These are phyloP conservation scores for Lytechinus pictus DNA, from an alignment of 35 echinoderm and acorn worm genomes.

Conservation along the genomic window DNA sequence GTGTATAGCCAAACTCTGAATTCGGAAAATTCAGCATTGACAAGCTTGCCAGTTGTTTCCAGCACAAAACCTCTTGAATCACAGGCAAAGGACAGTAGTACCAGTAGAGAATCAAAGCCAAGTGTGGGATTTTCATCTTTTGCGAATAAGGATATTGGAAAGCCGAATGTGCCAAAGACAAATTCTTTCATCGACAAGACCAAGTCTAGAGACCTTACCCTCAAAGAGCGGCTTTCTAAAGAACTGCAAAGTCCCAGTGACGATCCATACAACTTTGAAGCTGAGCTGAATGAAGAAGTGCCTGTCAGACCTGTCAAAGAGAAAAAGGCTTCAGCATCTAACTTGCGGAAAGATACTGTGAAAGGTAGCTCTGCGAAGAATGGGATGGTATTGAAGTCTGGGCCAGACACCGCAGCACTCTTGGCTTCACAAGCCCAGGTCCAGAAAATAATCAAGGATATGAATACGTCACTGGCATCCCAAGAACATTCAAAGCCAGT, in stretches of 20 bases:
- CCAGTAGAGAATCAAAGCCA: neutral
- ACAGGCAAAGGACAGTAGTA: neutral
- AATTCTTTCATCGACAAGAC: neutral
- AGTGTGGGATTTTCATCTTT: neutral
- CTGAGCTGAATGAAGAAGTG: neutral
- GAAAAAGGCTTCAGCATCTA: neutral
- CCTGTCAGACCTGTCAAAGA: conserved; percentile 6
- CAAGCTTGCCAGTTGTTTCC: neutral
- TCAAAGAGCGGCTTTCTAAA: neutral
- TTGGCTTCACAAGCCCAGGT: conserved; percentile 29
- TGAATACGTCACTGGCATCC: conserved; percentile 21
- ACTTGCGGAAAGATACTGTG: neutral
- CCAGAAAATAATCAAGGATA: conserved; percentile 36
- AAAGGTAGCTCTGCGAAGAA: neutral
- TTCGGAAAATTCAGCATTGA: neutral
- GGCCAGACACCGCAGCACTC: neutral
- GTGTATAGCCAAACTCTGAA: neutral
- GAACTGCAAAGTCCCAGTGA: neutral
- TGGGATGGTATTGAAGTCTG: neutral
- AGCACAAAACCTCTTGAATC: neutral
- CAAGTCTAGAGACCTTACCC: neutral
- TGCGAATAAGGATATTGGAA: neutral
- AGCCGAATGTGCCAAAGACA: neutral
- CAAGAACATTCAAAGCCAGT: neutral
- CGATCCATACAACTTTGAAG: conserved; percentile 21